phyloP scores from a whole-genome alignment of 2,113 vertebrate genomes.

The Muscicapa adusta region DNA sequence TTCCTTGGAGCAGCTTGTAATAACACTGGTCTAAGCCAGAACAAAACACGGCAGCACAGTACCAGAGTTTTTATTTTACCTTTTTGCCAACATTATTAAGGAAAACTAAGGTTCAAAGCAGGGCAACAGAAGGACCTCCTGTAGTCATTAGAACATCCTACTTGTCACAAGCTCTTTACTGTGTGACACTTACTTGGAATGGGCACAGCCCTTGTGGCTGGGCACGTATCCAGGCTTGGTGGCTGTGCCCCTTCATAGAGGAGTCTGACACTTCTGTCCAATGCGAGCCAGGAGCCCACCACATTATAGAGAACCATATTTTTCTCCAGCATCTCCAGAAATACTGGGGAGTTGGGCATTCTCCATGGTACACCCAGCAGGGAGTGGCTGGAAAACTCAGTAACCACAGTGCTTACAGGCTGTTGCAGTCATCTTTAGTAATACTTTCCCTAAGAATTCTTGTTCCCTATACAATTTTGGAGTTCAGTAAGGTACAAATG shows the following conservation, averaged over 20 bases:
- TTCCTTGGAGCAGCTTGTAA: constrained; percentile 6
- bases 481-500: background rate
- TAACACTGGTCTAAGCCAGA: constrained; percentile 41
- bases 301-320: too few species aligned
- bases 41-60: constrained; percentile 33
- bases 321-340: background rate
- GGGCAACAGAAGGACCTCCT: background rate
- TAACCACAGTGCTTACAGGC: accelerated
- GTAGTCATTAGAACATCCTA: background rate
- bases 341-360: background rate
- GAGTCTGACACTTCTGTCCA: background rate
- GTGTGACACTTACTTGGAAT: background rate
- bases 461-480: background rate
- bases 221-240: accelerated
- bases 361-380: background rate
- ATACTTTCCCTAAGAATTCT: background rate
- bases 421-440: background rate
- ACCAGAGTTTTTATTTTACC: background rate
- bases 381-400: background rate
- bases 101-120: background rate
- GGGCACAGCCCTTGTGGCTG: background rate
- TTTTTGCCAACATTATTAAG: background rate
- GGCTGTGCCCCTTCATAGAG: background rate
- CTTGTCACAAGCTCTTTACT: background rate
- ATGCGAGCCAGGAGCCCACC: background rate